phyloP scores from a whole-genome alignment of 2,113 vertebrate species.

The Mesoclemmys tuberculata region DNA sequence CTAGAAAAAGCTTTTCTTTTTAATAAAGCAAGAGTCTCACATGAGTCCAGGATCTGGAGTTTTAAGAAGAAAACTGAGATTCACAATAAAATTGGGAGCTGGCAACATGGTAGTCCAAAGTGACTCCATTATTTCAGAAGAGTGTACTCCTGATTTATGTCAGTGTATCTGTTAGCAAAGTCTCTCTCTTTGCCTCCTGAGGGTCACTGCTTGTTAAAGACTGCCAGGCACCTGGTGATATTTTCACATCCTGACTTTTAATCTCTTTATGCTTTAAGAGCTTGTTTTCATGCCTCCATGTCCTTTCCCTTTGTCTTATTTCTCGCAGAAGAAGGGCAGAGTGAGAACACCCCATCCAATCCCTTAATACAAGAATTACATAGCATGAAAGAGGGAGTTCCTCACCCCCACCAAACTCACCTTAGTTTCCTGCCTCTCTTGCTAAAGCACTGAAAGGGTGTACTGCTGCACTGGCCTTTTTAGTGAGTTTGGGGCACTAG shows the following conservation, averaged over 20 bases:
- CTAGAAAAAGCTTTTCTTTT: rapidly evolving
- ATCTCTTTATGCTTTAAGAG: background rate
- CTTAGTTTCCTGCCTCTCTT: background rate
- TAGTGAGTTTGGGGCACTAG: rapidly evolving
- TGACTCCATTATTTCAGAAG: background rate
- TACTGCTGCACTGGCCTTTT: background rate
- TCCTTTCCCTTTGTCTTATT: background rate
- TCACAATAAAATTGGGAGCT: rapidly evolving
- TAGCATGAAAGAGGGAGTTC: background rate
- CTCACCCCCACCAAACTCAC: background rate
- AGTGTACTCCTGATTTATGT: rapidly evolving
- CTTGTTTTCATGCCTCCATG: slow-evolving; percentile 4
- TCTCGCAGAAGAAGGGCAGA: background rate
- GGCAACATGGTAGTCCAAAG: rapidly evolving
- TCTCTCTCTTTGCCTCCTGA: background rate
- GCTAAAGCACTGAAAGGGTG: rapidly evolving
- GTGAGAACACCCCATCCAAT: background rate
- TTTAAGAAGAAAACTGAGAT: background rate
- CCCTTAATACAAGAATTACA: background rate
- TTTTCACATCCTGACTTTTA: slow-evolving; percentile 13
- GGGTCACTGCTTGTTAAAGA: background rate
- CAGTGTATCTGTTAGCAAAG: background rate
- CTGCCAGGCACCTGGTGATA: slow-evolving; percentile 5
- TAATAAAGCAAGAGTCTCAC: background rate
- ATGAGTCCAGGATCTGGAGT: rapidly evolving